Evolutionary conservation across 2,797 vertebrate genomes (phyloP), one percentile per base, ranked within the genome.

Genomic region (Hydrocynus forskahlii): DNA sequence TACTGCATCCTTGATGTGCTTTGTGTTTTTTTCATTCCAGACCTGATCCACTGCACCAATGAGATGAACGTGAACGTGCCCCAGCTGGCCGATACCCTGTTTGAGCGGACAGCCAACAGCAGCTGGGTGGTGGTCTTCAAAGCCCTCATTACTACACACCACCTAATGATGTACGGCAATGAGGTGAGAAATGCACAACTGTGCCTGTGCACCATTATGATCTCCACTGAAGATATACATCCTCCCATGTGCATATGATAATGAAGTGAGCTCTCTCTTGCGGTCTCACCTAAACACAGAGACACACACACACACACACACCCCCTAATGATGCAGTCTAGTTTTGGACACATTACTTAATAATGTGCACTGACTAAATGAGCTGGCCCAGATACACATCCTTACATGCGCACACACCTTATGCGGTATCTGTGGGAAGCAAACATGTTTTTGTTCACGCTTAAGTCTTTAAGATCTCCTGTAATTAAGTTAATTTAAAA

Each of bases 101-200:
- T 98, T 87, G 97, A 98, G 87, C 91, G 97, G 89, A 97, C 97
- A 40, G 93, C 96, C 5, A 98, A 96, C 85, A 98, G 96, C 87
- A 98, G 97, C 95, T 98, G 97, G 97, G 97, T 98, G 89, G 97
- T 98, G 1, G 96, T 98, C 68, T 98, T 98, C 92, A 98, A 98
- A 94, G 96, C 97, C 73, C 95, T 97, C 93, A 95, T 96, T 88
- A 91, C 97, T 79, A 98, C 97, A 77, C 96, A 98, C 91, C 96
- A 98, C 87, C 91, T 98, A 83, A 98, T 98, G 97, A 96, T 98
- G 89, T 97, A 98, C 13, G 96, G 97, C 87, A 98, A 98, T 57
- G 97, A 98, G 96, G 97, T 98, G 87, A 92, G 91, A 57, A 5
- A 25, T 48, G 45, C 45, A 48, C 12, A 48, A 48, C 7, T 60